Conservation (phyloP, 1,140 invertebrate species). For the Bombus huntii region DNA sequence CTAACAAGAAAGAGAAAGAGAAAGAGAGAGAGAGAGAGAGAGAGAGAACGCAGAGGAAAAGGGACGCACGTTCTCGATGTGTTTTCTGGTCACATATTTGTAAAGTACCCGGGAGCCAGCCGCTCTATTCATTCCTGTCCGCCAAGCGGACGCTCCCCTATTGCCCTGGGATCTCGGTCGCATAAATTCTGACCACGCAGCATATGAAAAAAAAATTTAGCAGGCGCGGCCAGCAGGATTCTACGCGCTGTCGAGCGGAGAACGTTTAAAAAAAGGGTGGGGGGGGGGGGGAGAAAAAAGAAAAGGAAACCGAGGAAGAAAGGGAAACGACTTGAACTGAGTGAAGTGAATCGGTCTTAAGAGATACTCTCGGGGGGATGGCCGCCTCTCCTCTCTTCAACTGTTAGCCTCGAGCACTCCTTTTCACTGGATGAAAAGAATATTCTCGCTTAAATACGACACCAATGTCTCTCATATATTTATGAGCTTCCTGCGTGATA, state of each 20-base stretch:
- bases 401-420: slow-evolving; percentile 15
- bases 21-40: not conserved
- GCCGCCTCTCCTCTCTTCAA: slow-evolving; percentile 30
- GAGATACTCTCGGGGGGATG: slow-evolving; percentile 37
- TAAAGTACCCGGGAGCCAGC: slow-evolving; percentile 74
- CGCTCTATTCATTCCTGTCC: slow-evolving; percentile 77
- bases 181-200: slow-evolving; percentile 75
- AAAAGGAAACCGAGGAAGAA: slow-evolving; percentile 10
- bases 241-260: slow-evolving; percentile 16
- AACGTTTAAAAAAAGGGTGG: slow-evolving; percentile 29
- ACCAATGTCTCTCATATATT: not conserved
- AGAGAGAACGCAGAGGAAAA: not conserved
- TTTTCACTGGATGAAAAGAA: slow-evolving; percentile 7
- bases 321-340: slow-evolving; percentile 32
- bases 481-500: not conserved
- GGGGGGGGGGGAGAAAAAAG: not conserved
- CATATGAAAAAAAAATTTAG: slow-evolving; percentile 68
- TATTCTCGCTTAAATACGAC: slow-evolving; percentile 19
- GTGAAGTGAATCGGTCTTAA: slow-evolving; percentile 60
- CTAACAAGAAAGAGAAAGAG: not conserved
- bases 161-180: slow-evolving; percentile 65
- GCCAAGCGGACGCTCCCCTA: slow-evolving; percentile 60
- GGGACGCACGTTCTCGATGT: slow-evolving; percentile 61
- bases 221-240: slow-evolving; percentile 43
- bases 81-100: slow-evolving; percentile 80